phyloP scores from a whole-genome alignment of 2,113 vertebrate genomes.

The Gorsachius goisagi region DNA sequence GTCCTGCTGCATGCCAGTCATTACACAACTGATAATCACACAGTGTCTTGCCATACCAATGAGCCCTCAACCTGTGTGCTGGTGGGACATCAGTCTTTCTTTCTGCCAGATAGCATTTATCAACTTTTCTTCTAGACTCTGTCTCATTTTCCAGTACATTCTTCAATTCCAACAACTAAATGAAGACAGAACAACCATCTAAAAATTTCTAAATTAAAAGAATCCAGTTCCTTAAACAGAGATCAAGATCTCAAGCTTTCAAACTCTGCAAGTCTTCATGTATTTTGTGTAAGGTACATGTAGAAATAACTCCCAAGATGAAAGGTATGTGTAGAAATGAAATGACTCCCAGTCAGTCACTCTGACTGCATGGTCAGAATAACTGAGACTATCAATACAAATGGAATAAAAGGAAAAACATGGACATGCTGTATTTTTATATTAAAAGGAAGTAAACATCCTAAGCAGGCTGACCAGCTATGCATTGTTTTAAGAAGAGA shows the following conservation, averaged over 20 bases:
- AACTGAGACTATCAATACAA: not conserved
- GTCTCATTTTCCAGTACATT: not conserved
- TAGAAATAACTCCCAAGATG: not conserved
- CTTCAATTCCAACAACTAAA: not conserved
- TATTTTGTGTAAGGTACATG: not conserved
- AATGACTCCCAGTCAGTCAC: not conserved
- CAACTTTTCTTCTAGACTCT: not conserved
- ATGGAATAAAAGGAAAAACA: not conserved
- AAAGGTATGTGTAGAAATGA: not conserved
- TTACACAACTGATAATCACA: not conserved
- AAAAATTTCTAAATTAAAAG: not conserved
- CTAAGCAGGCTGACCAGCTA: not conserved
- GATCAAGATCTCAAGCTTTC: not conserved
- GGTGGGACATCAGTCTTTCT: not conserved
- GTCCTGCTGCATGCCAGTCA: not conserved
- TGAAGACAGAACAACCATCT: not conserved
- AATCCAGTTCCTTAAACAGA: not conserved
- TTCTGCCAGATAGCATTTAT: not conserved
- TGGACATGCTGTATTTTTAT: not conserved
- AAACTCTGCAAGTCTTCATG: not conserved
- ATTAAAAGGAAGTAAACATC: not conserved
- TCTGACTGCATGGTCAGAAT: not conserved
- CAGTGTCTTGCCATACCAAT: not conserved
- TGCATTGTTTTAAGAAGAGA: conserved; percentile 1
- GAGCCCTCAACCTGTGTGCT: not conserved